phyloP scores from a whole-genome alignment of 2,888 invertebrate species.

The Drosophila multiciliata region DNA sequence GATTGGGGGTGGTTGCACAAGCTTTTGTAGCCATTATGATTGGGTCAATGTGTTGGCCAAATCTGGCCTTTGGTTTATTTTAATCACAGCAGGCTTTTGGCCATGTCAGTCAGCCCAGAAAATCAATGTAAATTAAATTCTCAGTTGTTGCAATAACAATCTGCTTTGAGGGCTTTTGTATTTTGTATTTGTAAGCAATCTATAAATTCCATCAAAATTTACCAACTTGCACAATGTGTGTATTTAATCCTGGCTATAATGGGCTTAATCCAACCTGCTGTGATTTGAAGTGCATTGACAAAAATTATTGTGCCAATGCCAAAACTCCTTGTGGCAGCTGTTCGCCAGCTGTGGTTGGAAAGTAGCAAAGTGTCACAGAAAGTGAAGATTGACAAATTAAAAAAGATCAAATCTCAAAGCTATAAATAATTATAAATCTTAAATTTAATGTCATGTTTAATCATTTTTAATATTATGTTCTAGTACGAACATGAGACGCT shows the following conservation, averaged over 20 bases:
- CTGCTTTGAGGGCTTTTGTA: constrained; percentile 22
- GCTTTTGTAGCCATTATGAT: constrained; percentile 33
- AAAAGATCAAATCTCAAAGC: neutral
- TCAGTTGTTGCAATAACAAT: constrained; percentile 2
- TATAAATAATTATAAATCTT: no score
- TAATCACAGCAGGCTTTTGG: constrained; percentile 25
- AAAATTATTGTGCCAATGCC: constrained; percentile 33
- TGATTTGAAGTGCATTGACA: constrained; percentile 46
- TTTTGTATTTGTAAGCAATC: neutral
- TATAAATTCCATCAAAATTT: neutral
- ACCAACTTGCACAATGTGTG: constrained; percentile 35
- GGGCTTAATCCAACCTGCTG: constrained; percentile 68
- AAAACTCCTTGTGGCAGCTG: constrained; percentile 47
- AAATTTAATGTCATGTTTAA: neutral
- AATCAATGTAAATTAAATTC: neutral
- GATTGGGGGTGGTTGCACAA: neutral
- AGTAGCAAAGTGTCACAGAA: neutral
- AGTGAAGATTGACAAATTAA: constrained; percentile 8
- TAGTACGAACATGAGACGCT: no score
- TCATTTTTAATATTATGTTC: rapidly evolving
- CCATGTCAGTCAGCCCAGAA: neutral
- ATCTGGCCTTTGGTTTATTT: constrained; percentile 16
- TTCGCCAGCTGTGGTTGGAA: constrained; percentile 8
- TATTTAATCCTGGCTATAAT: constrained; percentile 69
- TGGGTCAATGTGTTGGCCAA: constrained; percentile 41